Evolutionary conservation across 2,113 vertebrate species (phyloP).

Genomic region (Vombatus ursinus): DNA sequence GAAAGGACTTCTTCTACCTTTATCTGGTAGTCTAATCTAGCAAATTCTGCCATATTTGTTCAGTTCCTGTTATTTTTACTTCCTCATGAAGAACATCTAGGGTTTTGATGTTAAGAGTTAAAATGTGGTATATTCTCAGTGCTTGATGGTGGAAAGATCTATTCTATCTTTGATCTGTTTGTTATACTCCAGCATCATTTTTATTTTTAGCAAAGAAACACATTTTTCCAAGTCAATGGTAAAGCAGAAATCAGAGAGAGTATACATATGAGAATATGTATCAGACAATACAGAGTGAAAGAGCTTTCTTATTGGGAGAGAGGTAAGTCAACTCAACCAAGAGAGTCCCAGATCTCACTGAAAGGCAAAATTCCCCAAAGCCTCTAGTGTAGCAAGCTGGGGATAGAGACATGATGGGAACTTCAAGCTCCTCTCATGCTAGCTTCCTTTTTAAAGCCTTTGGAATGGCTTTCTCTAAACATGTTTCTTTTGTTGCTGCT

Average conservation of each 20-base stretch:
- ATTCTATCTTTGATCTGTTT: neutral
- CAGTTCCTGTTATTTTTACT: neutral
- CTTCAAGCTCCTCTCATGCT: no score
- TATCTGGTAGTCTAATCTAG: neutral
- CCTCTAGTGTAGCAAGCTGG: no score
- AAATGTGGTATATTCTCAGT: neutral
- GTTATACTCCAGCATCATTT: neutral
- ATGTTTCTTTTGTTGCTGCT: no score
- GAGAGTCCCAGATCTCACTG: no score
- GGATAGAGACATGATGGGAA: no score
- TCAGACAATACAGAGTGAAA: neutral
- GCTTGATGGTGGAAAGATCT: neutral
- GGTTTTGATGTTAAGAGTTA: neutral
- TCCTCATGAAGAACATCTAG: neutral
- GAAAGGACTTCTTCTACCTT: neutral
- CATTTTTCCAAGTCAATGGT: neutral
- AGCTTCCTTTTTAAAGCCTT: no score
- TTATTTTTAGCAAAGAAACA: neutral
- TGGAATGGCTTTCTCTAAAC: no score
- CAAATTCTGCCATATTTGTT: neutral
- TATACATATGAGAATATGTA: neutral
- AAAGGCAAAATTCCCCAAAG: no score
- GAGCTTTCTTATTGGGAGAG: no score
- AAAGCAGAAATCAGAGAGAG: neutral
- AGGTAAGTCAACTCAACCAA: no score